Conservation (phyloP, 2,888 invertebrate species). For the Nephrocerus scutellatus region DNA sequence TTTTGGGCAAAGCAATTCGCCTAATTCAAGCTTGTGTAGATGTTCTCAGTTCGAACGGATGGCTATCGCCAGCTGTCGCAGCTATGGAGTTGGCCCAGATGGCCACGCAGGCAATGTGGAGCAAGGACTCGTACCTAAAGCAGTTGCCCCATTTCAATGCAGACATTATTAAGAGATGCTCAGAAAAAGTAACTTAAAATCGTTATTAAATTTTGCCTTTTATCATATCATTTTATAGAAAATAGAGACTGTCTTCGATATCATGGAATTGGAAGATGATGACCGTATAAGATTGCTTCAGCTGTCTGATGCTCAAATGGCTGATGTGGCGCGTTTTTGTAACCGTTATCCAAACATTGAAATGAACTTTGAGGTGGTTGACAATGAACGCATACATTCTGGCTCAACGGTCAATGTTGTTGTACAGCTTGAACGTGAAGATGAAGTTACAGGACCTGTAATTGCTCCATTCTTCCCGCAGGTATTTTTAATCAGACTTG, state of each 20-base stretch:
- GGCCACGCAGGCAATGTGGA: slow-evolving; percentile 99
- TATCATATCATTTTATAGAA: slow-evolving; percentile 36
- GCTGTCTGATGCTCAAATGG: slow-evolving; percentile 82
- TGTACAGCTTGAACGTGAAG: slow-evolving; percentile 91
- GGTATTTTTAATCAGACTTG: slow-evolving; percentile 47
- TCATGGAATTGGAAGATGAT: slow-evolving; percentile 78
- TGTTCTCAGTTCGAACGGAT: slow-evolving; percentile 90
- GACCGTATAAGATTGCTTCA: slow-evolving; percentile 73
- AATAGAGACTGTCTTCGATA: slow-evolving; percentile 68
- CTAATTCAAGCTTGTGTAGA: slow-evolving; percentile 95
- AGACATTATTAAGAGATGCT: slow-evolving; percentile 83
- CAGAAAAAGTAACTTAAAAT: slow-evolving; percentile 71
- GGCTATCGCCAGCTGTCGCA: slow-evolving; percentile 96
- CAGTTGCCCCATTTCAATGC: slow-evolving; percentile 92
- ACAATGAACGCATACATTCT: slow-evolving; percentile 68
- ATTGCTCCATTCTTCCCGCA: slow-evolving; percentile 98
- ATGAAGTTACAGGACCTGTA: slow-evolving; percentile 93
- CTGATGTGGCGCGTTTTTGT: slow-evolving; percentile 97
- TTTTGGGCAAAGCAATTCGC: slow-evolving; percentile 75
- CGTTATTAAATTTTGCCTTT: too few species aligned
- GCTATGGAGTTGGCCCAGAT: slow-evolving; percentile 99
- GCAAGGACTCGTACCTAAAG: slow-evolving; percentile 93
- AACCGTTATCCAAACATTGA: slow-evolving; percentile 99
- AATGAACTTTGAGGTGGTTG: slow-evolving; percentile 81
- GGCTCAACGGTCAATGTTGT: slow-evolving; percentile 84